These are phyloP conservation scores for Cottus gobio DNA, from an alignment of 2,113 vertebrate genomes.

Conservation along the genomic window DNA sequence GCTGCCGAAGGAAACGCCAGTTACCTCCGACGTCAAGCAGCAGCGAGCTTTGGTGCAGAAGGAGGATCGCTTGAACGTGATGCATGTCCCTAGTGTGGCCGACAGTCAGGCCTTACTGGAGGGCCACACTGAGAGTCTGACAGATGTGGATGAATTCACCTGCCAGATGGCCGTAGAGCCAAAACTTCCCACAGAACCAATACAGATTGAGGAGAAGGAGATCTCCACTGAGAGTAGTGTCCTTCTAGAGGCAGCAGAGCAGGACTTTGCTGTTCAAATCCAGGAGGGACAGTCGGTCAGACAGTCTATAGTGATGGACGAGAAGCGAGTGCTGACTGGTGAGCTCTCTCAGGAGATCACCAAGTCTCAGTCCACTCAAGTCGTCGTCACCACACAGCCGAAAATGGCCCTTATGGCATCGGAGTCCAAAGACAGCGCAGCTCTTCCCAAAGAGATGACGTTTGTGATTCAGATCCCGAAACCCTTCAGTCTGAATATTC, in stretches of 20 bases:
- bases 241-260: conserved; percentile 80
- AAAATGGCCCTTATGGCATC: conserved; percentile 63
- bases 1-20: conserved; percentile 83
- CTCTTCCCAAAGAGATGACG: conserved; percentile 85
- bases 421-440: conserved; percentile 77
- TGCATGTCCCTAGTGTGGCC: conserved; percentile 79
- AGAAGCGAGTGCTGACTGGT: conserved; percentile 84
- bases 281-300: conserved; percentile 86
- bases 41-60: conserved; percentile 84
- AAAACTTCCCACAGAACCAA: conserved; percentile 78
- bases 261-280: conserved; percentile 87
- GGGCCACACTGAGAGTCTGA: conserved; percentile 77
- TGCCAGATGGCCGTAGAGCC: conserved; percentile 80
- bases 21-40: conserved; percentile 73
- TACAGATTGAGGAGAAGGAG: conserved; percentile 78
- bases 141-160: conserved; percentile 67
- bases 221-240: conserved; percentile 82
- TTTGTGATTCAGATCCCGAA: conserved; percentile 81
- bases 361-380: conserved; percentile 70
- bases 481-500: conserved; percentile 81
- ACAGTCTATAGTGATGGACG: conserved; percentile 86
- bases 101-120: conserved; percentile 81
- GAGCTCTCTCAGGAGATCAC: conserved; percentile 74
- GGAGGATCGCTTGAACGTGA: conserved; percentile 81
- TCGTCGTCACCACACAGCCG: conserved; percentile 75